Percentiles rank a stretch among this genome's conserved stretches.
These are phyloP conservation scores for Crax fasciolata DNA, from an alignment of 2,797 vertebrate species.

Conservation along the genomic window DNA sequence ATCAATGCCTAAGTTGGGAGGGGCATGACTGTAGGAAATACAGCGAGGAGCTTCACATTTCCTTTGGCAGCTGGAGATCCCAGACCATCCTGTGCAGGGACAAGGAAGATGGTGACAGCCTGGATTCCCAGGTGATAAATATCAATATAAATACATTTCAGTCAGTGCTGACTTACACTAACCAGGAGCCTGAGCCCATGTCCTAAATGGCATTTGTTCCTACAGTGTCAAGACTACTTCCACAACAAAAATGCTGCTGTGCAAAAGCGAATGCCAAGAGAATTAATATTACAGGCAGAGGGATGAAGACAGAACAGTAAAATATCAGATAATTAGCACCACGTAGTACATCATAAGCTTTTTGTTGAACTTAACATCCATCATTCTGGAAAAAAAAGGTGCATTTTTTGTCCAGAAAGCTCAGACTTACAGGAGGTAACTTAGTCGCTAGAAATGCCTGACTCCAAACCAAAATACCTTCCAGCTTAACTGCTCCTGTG, in stretches of 20 bases:
- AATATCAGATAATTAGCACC: conserved; percentile 40
- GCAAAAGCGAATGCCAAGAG: neutral
- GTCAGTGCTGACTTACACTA: neutral
- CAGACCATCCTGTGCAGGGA: neutral
- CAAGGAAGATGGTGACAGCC: neutral
- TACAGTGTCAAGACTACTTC: conserved; percentile 25
- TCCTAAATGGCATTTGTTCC: neutral
- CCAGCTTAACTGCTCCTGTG: neutral
- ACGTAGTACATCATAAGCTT: neutral
- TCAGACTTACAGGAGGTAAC: neutral
- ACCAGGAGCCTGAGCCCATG: neutral
- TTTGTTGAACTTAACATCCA: neutral
- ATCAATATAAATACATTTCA: neutral
- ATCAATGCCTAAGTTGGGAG: neutral
- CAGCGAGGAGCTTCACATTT: neutral
- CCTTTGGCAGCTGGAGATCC: neutral
- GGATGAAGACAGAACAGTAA: neutral
- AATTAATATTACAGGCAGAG: neutral
- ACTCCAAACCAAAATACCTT: neutral
- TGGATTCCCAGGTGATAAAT: neutral
- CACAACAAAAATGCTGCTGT: neutral
- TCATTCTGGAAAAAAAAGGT: neutral
- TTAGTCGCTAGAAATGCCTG: neutral
- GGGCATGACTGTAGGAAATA: neutral
- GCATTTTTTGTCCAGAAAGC: neutral